phyloP scores from a whole-genome alignment of 2,888 invertebrate species.

The Dione vanillae region DNA sequence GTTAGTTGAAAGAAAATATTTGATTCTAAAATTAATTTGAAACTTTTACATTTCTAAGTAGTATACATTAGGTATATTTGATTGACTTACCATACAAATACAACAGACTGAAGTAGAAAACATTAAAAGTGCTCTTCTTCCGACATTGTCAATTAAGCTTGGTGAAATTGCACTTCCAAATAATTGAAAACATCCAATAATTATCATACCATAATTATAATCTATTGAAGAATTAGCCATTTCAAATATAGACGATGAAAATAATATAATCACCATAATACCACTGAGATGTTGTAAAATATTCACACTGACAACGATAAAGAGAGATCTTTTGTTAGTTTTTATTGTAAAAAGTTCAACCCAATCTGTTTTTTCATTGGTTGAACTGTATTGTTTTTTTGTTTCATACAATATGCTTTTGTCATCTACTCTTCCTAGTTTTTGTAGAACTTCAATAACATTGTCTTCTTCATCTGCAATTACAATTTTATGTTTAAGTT shows the following conservation, averaged over 20 bases:
- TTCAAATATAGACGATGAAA: slow-evolving; percentile 42
- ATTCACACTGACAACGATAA: slow-evolving; percentile 54
- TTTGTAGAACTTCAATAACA: slow-evolving; percentile 50
- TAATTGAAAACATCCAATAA: slow-evolving; percentile 41
- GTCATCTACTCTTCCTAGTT: slow-evolving; percentile 58
- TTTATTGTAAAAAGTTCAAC: slow-evolving; percentile 55
- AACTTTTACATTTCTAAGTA: too few relatives aligned
- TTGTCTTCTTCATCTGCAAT: slow-evolving; percentile 53
- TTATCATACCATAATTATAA: slow-evolving; percentile 37
- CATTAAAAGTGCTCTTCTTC: slow-evolving; percentile 36
- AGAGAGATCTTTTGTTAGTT: slow-evolving; percentile 58
- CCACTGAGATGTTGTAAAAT: slow-evolving; percentile 48
- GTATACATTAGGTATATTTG: too few relatives aligned
- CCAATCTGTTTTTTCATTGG: slow-evolving; percentile 49
- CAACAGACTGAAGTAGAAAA: slow-evolving; percentile 37
- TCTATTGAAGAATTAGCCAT: slow-evolving; percentile 40
- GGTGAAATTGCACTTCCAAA: slow-evolving; percentile 32
- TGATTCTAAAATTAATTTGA: too few relatives aligned
- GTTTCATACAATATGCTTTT: slow-evolving; percentile 48
- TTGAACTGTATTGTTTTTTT: slow-evolving; percentile 47
- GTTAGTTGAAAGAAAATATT: too few relatives aligned
- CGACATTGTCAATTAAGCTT: slow-evolving; percentile 38
- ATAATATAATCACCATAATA: slow-evolving; percentile 37
- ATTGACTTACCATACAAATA: slow-evolving; percentile 40
- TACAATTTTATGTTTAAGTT: background rate